phyloP scores from a whole-genome alignment of 2,888 invertebrate species.

The Xiphydria camelus region DNA sequence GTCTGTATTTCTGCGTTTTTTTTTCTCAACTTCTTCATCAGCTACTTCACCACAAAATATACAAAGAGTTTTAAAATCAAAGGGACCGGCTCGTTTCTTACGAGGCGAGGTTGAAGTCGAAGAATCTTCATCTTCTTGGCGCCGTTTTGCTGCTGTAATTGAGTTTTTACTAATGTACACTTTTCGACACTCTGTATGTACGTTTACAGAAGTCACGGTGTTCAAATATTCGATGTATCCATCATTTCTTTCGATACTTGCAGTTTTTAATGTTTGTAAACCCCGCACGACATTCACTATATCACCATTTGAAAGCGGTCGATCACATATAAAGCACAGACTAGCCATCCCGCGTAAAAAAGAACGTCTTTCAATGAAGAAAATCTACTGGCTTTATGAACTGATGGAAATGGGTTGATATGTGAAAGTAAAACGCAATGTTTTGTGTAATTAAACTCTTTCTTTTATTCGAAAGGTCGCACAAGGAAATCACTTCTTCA shows the following conservation, averaged over 20 bases:
- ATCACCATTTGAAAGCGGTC: too few species aligned
- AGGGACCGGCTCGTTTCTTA: slow-evolving; percentile 22
- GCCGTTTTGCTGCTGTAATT: slow-evolving; percentile 20
- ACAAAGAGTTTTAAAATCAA: slow-evolving; percentile 40
- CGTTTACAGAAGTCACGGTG: slow-evolving; percentile 23
- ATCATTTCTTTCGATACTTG: slow-evolving; percentile 28
- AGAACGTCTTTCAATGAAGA: too few species aligned
- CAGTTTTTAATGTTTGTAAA: slow-evolving; percentile 23
- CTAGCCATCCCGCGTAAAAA: too few species aligned
- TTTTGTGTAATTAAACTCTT: too few species aligned
- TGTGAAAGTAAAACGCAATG: too few species aligned
- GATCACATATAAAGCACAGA: too few species aligned
- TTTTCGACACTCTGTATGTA: slow-evolving; percentile 24
- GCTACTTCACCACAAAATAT: slow-evolving; percentile 49
- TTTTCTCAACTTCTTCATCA: slow-evolving; percentile 34
- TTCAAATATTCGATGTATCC: slow-evolving; percentile 26
- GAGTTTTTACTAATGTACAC: slow-evolving; percentile 20
- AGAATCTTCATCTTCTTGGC: slow-evolving; percentile 18
- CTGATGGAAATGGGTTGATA: too few species aligned
- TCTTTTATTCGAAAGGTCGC: too few species aligned
- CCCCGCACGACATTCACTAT: too few species aligned
- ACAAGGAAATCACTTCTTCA: too few species aligned
- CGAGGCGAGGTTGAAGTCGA: slow-evolving; percentile 18
- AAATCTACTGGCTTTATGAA: too few species aligned
- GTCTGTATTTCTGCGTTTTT: slow-evolving; percentile 34